phyloP scores from a whole-genome alignment of 2,113 vertebrate genomes.

The Festucalex cinctus region DNA sequence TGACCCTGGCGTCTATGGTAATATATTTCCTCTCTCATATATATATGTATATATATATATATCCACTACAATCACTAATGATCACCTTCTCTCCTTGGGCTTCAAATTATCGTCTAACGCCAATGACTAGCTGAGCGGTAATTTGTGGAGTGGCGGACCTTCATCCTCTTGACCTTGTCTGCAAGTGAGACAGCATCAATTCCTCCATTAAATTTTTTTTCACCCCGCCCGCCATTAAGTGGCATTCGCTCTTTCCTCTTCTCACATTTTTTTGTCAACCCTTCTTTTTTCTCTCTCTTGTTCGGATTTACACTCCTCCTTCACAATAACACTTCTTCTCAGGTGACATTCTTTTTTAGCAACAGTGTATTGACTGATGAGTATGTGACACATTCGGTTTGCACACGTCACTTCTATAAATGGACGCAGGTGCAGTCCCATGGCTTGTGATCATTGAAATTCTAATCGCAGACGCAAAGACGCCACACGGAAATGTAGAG shows the following conservation, averaged over 20 bases:
- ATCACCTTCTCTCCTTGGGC: conserved; percentile 41
- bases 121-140: conserved; percentile 49
- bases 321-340: conserved; percentile 20
- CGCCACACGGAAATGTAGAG: background rate
- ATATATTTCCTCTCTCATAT: conserved; percentile 53
- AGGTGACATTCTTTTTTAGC: conserved; percentile 44
- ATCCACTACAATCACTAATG: conserved; percentile 53
- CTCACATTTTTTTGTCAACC: conserved; percentile 23
- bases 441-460: conserved; percentile 20
- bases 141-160: conserved; percentile 47
- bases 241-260: conserved; percentile 28
- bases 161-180: conserved; percentile 60
- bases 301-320: conserved; percentile 44
- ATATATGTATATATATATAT: conserved; percentile 61
- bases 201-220: conserved; percentile 39
- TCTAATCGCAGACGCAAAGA: conserved; percentile 6
- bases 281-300: conserved; percentile 9
- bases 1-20: conserved; percentile 35
- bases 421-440: conserved; percentile 6
- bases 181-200: conserved; percentile 45
- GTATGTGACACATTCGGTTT: conserved; percentile 22
- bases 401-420: conserved; percentile 20
- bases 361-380: conserved; percentile 50
- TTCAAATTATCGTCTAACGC: conserved; percentile 53
- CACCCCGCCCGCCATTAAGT: conserved; percentile 34